Evolutionary conservation across 2,888 invertebrate species (phyloP).

Genomic region (Harpalus rufipes): DNA sequence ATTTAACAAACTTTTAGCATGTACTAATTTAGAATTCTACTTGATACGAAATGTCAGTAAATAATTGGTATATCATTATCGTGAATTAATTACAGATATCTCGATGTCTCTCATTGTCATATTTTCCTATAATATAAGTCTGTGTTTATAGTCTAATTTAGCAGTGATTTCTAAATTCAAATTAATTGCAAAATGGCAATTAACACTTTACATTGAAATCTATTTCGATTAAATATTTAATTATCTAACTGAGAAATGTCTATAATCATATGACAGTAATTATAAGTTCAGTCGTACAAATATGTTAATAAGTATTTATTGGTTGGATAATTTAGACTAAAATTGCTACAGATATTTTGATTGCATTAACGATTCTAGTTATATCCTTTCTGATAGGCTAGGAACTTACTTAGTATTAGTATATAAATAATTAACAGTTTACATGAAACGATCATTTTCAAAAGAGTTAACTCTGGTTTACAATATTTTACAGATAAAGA

Average conservation of each 20-base stretch:
- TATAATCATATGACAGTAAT: background rate
- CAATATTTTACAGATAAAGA: too few species aligned
- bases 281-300: background rate
- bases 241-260: background rate
- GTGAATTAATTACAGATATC: background rate
- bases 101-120: background rate
- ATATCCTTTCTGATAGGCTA: too few species aligned
- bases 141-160: background rate
- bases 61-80: constrained; percentile 3
- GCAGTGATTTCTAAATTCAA: background rate
- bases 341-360: too few species aligned
- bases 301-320: background rate
- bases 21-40: background rate
- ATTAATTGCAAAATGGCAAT: constrained; percentile 3
- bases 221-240: background rate
- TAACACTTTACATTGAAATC: constrained; percentile 3
- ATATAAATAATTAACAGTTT: too few species aligned
- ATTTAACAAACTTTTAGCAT: background rate
- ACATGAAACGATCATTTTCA: too few species aligned
- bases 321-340: too few species aligned
- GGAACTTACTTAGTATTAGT: too few species aligned
- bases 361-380: too few species aligned
- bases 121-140: background rate
- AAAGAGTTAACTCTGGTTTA: too few species aligned
- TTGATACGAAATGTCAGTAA: constrained; percentile 2